Percentiles rank a stretch among this genome's conserved stretches.
Evolutionary conservation across 2,888 invertebrate genomes (phyloP).

Genomic region (Bombylius discolor): DNA sequence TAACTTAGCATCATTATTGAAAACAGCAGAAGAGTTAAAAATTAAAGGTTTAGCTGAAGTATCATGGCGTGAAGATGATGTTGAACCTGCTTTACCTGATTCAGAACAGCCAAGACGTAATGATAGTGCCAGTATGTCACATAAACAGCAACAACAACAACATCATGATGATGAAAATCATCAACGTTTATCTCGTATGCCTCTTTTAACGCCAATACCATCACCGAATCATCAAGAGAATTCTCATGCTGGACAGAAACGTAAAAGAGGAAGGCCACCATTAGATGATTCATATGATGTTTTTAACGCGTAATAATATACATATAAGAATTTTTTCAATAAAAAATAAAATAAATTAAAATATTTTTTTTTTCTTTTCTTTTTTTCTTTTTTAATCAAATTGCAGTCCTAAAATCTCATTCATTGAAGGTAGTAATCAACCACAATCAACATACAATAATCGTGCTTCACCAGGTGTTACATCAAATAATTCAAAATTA

Average conservation of each 20-base stretch:
- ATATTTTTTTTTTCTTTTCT: background rate
- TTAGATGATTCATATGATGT: conserved; percentile 43
- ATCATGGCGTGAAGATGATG: conserved; percentile 58
- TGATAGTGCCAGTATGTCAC: conserved; percentile 2
- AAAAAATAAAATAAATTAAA: no score
- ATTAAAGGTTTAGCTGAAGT: conserved; percentile 87
- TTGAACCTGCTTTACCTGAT: conserved; percentile 20
- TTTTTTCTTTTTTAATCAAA: background rate
- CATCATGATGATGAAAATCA: background rate
- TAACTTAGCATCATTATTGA: conserved; percentile 71
- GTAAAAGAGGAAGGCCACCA: conserved; percentile 53
- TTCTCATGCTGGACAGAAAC: conserved; percentile 37
- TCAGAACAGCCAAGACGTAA: background rate
- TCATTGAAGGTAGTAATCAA: conserved; percentile 1
- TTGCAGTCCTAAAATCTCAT: conserved; percentile 3
- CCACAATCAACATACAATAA: background rate
- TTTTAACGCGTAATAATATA: conserved; percentile 29
- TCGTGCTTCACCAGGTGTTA: background rate
- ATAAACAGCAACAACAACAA: background rate
- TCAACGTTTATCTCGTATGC: conserved; percentile 28
- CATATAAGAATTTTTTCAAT: background rate
- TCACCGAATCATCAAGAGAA: conserved; percentile 16
- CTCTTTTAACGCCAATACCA: conserved; percentile 28
- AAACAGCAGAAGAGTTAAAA: conserved; percentile 83
- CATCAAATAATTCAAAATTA: background rate